A percentile compares a stretch with the other conserved stretches of the same genome.
These are phyloP conservation scores for Smittia sp. DNA, from an alignment of 2,888 invertebrate species.

Conservation along the genomic window DNA sequence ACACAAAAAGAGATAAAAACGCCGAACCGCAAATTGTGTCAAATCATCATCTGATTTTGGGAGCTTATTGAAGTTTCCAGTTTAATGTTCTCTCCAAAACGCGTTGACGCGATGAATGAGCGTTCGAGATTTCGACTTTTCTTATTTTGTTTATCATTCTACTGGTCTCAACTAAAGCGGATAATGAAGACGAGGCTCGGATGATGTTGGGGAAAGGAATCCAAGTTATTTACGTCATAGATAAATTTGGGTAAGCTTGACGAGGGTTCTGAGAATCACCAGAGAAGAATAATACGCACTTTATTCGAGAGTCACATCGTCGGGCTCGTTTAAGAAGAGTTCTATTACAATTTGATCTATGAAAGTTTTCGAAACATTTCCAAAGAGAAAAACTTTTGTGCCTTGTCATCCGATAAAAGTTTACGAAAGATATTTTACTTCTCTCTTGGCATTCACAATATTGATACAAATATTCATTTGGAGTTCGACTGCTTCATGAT, in stretches of 20 bases:
- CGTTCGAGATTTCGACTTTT: neutral
- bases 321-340: neutral
- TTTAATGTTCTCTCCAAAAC: neutral
- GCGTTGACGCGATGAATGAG: neutral
- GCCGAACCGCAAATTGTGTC: neutral
- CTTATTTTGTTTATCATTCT: neutral
- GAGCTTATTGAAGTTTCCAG: neutral
- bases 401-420: neutral
- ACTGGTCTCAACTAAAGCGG: too few relatives aligned
- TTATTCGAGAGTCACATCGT: too few relatives aligned
- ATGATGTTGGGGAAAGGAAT: too few relatives aligned
- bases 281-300: too few relatives aligned
- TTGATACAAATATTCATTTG: conserved; percentile 38
- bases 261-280: too few relatives aligned
- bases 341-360: neutral
- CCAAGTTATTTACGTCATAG: too few relatives aligned
- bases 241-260: too few relatives aligned
- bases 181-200: too few relatives aligned
- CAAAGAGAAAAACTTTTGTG: neutral
- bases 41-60: conserved; percentile 23
- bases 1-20: neutral
- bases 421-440: neutral
- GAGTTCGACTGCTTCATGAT: conserved; percentile 1
- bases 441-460: conserved; percentile 29
- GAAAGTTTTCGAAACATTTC: neutral